phyloP scores from a whole-genome alignment of 1,140 invertebrate species.

The Tyrophagus putrescentiae region DNA sequence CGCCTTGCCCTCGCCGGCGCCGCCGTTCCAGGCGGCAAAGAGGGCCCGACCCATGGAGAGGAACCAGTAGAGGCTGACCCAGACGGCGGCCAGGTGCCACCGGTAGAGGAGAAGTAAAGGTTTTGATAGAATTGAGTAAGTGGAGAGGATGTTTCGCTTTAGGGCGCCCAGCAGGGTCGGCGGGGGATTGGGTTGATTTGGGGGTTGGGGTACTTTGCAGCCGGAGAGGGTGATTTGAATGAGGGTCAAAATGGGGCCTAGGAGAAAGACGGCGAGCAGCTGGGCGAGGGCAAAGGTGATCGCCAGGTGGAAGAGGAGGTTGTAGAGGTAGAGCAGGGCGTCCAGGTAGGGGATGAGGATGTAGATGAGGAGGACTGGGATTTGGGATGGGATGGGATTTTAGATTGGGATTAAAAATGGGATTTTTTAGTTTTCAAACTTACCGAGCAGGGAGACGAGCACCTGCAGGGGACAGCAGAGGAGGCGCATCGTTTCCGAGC shows the following conservation, averaged over 20 bases:
- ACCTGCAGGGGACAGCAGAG: conserved; percentile 4
- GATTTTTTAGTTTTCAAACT: not conserved
- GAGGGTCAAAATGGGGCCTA: not conserved
- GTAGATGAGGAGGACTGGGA: not conserved
- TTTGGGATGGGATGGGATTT: not conserved
- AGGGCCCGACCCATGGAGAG: not conserved
- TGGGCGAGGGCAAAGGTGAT: not conserved
- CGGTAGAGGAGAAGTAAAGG: not conserved
- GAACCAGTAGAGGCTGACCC: conserved; percentile 3
- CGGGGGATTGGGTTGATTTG: no score
- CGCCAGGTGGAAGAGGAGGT: conserved; percentile 4
- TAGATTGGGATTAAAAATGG: not conserved
- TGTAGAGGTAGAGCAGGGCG: conserved; percentile 1
- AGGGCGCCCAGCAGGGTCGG: not conserved
- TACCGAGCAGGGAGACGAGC: not conserved
- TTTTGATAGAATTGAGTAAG: not conserved
- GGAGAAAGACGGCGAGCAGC: not conserved
- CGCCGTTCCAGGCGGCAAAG: not conserved
- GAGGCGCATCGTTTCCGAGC: not conserved
- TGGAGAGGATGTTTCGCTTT: not conserved
- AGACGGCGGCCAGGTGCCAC: not conserved
- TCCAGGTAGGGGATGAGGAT: conserved; percentile 2
- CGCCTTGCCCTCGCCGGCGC: not conserved
- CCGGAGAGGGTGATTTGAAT: no score
- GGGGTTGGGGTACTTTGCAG: no score